A percentile compares a stretch with the other conserved stretches of the same genome.
Evolutionary conservation across 2,797 vertebrate species (phyloP).

Genomic region (Lophura swinhoii): DNA sequence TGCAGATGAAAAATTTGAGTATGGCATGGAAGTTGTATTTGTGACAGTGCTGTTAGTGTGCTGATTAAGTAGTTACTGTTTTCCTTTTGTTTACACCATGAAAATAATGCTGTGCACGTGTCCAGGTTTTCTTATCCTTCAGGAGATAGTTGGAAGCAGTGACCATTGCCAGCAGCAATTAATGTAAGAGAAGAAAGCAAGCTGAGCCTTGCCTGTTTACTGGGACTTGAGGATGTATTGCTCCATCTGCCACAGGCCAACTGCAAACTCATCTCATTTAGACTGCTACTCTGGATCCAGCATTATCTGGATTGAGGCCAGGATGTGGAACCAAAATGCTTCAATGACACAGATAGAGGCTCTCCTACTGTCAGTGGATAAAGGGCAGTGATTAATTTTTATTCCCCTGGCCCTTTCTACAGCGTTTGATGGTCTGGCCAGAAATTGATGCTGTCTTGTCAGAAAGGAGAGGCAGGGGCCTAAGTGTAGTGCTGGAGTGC

Average conservation of each 20-base stretch:
- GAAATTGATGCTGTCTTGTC: not conserved
- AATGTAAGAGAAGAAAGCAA: not conserved
- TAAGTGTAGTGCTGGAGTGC: not conserved
- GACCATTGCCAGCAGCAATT: not conserved
- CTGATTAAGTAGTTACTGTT: not conserved
- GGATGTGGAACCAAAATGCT: not conserved
- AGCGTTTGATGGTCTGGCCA: not conserved
- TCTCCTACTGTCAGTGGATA: not conserved
- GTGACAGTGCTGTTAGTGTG: not conserved
- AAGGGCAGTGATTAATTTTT: constrained; percentile 21
- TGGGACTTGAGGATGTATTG: not conserved
- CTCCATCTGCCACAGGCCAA: not conserved
- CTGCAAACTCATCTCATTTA: not conserved
- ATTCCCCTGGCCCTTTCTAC: not conserved
- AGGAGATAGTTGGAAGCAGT: not conserved
- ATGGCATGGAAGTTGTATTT: not conserved
- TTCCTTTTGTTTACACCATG: not conserved
- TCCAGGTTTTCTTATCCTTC: not conserved
- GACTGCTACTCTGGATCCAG: not conserved
- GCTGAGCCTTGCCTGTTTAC: not conserved
- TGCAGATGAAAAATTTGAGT: rapidly evolving
- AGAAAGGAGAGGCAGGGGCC: not conserved
- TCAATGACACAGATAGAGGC: not conserved
- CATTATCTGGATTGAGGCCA: not conserved
- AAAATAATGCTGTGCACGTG: not conserved